phyloP scores from a whole-genome alignment of 2,888 invertebrate species.

The Trichopria drosophilae region DNA sequence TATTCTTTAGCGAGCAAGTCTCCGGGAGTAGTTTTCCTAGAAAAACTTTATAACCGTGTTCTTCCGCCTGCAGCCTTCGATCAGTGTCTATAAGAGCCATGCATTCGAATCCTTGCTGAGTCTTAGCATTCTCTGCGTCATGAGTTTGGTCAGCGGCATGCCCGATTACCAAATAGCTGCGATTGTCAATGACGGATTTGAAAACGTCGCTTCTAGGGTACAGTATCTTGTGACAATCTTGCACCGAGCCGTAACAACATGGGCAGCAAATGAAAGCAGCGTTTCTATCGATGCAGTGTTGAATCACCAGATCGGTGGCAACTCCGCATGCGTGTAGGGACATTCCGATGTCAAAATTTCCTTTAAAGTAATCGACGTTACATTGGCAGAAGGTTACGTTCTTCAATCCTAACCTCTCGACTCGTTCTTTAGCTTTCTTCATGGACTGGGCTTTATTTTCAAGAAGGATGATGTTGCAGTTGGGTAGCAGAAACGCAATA shows the following conservation, averaged over 20 bases:
- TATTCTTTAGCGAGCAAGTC: slow-evolving; percentile 90
- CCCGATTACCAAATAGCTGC: slow-evolving; percentile 78
- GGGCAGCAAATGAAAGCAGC: slow-evolving; percentile 90
- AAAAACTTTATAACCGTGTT: slow-evolving; percentile 74
- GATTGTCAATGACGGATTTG: slow-evolving; percentile 55
- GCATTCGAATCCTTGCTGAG: slow-evolving; percentile 77
- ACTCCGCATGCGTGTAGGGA: slow-evolving; percentile 93
- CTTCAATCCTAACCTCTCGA: slow-evolving; percentile 66
- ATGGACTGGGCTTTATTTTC: slow-evolving; percentile 92
- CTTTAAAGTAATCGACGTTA: slow-evolving; percentile 86
- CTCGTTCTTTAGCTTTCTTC: slow-evolving; percentile 71
- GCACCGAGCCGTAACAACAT: slow-evolving; percentile 90
- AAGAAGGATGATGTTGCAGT: slow-evolving; percentile 77
- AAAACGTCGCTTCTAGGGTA: slow-evolving; percentile 81
- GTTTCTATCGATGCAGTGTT: slow-evolving; percentile 74
- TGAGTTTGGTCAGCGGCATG: slow-evolving; percentile 94
- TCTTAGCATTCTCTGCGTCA: slow-evolving; percentile 69
- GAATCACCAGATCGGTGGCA: slow-evolving; percentile 88
- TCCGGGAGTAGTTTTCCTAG: slow-evolving; percentile 78
- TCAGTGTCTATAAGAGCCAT: slow-evolving; percentile 91
- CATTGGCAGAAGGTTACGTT: slow-evolving; percentile 84
- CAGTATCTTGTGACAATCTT: slow-evolving; percentile 74
- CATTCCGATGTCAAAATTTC: slow-evolving; percentile 81
- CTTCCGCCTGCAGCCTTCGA: slow-evolving; percentile 73
- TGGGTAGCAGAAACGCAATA: slow-evolving; percentile 76